Evolutionary conservation across 2,113 vertebrate species (phyloP), one percentile per base, ranked within the genome.

Genomic region (Pogona vitticeps): DNA sequence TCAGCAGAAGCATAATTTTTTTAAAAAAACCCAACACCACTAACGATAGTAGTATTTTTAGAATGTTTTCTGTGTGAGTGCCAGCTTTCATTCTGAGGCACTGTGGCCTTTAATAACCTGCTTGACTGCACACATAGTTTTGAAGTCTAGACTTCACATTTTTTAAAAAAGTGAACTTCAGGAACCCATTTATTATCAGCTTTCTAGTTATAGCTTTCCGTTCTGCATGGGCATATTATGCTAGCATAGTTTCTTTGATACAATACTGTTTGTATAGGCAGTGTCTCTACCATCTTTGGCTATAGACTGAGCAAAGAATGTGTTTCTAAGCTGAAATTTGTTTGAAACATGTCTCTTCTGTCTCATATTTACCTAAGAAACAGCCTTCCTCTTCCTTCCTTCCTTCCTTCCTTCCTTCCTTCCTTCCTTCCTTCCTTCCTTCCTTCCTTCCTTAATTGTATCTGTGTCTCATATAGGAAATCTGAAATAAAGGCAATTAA

Each of bases 91-190:
- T 90, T 91, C 81, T 90, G 85, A 86, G 6, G 84, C 1, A 0
- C 63, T 90, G 88, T 31, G 72, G n/a, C 86, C 79, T 78, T 52
- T 67, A 83, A 72, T 26, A 83, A 80, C 13, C 40, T 12, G 0
- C 72, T 90, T 90, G 63, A 88, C 83, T 88, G 88, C 84, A 85
- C 56, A 72, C 38, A 28, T 85, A 82, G 38, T 90, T 94, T 89
- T 90, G 63, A 93, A 92, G 92, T 88, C 85, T 90, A 90, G 83
- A 92, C 36, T 87, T 88, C 0, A 1, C 1, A 65, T 77, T 92
- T 88, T 87, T 92, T 88, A 86, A 90, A 23, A 1, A 46, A 46
- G 75, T 87, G 42, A 18, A 68, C 18, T 83, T 36, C 80, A 91
- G 84, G 65, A 15, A 90, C 13, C 6, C 61, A 84, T 89, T 94